Conservation (phyloP, 2,113 vertebrate species). For the Urocolius indicus region DNA sequence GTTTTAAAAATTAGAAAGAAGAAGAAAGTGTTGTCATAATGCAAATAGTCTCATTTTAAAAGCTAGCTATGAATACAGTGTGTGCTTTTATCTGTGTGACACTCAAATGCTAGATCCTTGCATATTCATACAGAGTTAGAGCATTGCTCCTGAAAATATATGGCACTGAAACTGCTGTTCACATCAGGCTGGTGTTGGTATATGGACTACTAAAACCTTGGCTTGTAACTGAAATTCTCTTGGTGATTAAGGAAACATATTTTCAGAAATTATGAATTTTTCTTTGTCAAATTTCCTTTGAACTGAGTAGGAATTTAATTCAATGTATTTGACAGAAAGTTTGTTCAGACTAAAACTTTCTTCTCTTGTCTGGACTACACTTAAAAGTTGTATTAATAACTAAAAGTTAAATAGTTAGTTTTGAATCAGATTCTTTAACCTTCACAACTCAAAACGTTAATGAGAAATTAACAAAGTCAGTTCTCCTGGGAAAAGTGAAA, state of each 20-base stretch:
- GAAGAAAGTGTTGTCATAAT: background rate
- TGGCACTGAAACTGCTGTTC: background rate
- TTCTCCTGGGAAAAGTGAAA: background rate
- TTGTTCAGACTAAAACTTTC: background rate
- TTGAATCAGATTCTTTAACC: background rate
- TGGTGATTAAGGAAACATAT: background rate
- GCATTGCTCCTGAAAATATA: background rate
- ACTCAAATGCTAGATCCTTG: background rate
- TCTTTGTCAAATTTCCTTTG: background rate
- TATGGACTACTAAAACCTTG: background rate
- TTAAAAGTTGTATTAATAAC: background rate
- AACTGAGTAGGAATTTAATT: background rate
- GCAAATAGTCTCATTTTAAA: background rate
- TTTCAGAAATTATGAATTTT: background rate
- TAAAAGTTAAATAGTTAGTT: background rate
- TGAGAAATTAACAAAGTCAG: background rate
- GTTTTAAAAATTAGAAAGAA: background rate
- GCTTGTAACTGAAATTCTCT: background rate
- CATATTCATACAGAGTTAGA: background rate
- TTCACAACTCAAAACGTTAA: background rate
- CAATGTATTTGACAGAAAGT: background rate
- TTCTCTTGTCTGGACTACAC: background rate
- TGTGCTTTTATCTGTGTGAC: background rate
- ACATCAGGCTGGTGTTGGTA: background rate
- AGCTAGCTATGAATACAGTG: background rate